Conservation (phyloP, 1,140 invertebrate genomes). For the Zelostemma sp. region DNA sequence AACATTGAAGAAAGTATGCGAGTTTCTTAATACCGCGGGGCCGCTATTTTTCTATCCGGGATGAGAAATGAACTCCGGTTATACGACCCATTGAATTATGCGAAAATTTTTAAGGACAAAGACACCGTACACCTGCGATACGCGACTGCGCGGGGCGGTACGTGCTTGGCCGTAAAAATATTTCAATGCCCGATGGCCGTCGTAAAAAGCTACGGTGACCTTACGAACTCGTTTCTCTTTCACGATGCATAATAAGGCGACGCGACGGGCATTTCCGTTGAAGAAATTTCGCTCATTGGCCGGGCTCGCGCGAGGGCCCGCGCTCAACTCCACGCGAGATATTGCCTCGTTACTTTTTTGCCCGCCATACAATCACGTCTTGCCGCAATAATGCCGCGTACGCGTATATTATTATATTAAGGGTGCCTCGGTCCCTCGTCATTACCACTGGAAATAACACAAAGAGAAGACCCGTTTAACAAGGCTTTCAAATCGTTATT, state of each 20-base stretch:
- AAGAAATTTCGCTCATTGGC: constrained; percentile 41
- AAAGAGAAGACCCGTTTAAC: constrained; percentile 4
- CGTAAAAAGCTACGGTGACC: constrained; percentile 44
- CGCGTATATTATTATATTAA: constrained; percentile 55
- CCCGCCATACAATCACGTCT: constrained; percentile 56
- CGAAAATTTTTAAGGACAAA: neutral
- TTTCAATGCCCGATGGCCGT: constrained; percentile 35
- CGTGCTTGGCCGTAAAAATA: constrained; percentile 17
- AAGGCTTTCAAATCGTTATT: constrained; percentile 6
- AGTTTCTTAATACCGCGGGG: too few relatives aligned
- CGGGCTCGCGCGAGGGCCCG: constrained; percentile 7
- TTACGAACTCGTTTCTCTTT: constrained; percentile 52
- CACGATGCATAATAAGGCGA: constrained; percentile 47
- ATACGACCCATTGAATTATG: too few relatives aligned
- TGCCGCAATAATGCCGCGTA: constrained; percentile 49
- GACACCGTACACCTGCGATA: constrained; percentile 27
- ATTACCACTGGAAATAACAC: constrained; percentile 18
- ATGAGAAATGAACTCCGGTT: too few relatives aligned
- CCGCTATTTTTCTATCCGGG: too few relatives aligned
- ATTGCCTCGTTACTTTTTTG: constrained; percentile 62
- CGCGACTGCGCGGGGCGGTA: constrained; percentile 11
- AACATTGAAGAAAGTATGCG: too few relatives aligned
- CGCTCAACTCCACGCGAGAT: constrained; percentile 17
- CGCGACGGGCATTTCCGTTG: constrained; percentile 38
- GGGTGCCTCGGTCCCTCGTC: constrained; percentile 22